phyloP scores from a whole-genome alignment of 2,797 vertebrate genomes.

The Chaetophractus vellerosus region DNA sequence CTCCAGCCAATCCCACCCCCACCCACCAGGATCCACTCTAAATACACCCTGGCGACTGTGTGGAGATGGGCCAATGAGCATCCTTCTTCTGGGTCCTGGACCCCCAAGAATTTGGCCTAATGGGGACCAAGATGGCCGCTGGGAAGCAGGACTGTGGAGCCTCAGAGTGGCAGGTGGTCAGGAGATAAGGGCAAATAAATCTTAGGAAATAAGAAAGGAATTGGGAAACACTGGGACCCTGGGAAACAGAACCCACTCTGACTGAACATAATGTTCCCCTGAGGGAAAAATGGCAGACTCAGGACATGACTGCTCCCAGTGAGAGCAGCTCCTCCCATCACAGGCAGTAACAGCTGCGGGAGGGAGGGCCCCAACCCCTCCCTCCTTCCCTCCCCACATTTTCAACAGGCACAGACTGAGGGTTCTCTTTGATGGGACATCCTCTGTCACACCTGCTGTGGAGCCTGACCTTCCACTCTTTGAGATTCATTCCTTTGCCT shows the following conservation, averaged over 20 bases:
- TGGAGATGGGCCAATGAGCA: neutral
- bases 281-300: constrained; percentile 72
- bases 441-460: neutral
- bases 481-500: neutral
- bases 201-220: constrained; percentile 45
- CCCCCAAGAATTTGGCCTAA: neutral
- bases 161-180: constrained; percentile 75
- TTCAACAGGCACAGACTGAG: neutral
- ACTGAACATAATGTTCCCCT: constrained; percentile 80
- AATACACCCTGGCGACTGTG: neutral
- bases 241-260: constrained; percentile 76
- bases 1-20: neutral
- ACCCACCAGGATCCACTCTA: neutral
- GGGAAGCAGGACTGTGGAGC: constrained; percentile 61
- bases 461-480: neutral
- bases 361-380: neutral
- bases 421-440: neutral
- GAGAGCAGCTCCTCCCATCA: fast-evolving
- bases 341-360: fast-evolving
- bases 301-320: constrained; percentile 59
- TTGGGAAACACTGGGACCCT: neutral
- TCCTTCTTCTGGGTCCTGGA: neutral
- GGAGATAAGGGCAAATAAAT: constrained; percentile 73
- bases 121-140: constrained; percentile 36
- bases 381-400: neutral